Conservation (phyloP, 23 tunicate genomes). For the Trididemnum nubilum region DNA sequence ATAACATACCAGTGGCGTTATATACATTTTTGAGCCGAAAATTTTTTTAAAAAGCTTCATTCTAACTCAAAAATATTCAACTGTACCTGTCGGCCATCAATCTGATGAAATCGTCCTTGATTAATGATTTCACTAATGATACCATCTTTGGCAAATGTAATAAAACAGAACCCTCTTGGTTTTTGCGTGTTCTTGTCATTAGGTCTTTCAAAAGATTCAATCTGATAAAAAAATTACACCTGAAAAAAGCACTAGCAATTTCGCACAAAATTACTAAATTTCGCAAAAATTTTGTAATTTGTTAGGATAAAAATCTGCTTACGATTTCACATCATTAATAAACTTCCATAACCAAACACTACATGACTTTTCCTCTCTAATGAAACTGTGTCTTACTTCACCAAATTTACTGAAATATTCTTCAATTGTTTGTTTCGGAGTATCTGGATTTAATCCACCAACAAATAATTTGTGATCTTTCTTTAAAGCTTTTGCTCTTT, state of each 20-base stretch:
- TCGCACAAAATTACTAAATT: too few species aligned
- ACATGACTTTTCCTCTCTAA: neutral
- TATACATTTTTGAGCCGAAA: too few species aligned
- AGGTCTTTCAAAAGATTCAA: conserved; percentile 69
- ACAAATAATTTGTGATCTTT: conserved; percentile 77
- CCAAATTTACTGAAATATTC: conserved; percentile 69
- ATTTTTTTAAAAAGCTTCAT: too few species aligned
- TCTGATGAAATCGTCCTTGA: conserved; percentile 46
- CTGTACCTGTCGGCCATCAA: conserved; percentile 83
- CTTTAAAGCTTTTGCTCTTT: conserved; percentile 68
- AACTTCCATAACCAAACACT: too few species aligned
- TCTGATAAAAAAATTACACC: conserved; percentile 33
- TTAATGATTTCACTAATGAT: conserved; percentile 36
- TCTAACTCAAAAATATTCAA: too few species aligned
- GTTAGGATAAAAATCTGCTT: too few species aligned
- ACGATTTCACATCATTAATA: too few species aligned
- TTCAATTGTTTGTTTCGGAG: conserved; percentile 43
- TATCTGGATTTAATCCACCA: conserved; percentile 84
- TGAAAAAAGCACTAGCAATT: neutral
- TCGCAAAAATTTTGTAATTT: too few species aligned
- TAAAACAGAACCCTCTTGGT: conserved; percentile 79
- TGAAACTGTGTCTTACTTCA: conserved; percentile 74
- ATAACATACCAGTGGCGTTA: too few species aligned
- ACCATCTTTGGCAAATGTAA: conserved; percentile 62
- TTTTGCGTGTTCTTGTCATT: conserved; percentile 41